Evolutionary conservation across 2,113 vertebrate species (phyloP).

Genomic region (Sebastes schlegelii): DNA sequence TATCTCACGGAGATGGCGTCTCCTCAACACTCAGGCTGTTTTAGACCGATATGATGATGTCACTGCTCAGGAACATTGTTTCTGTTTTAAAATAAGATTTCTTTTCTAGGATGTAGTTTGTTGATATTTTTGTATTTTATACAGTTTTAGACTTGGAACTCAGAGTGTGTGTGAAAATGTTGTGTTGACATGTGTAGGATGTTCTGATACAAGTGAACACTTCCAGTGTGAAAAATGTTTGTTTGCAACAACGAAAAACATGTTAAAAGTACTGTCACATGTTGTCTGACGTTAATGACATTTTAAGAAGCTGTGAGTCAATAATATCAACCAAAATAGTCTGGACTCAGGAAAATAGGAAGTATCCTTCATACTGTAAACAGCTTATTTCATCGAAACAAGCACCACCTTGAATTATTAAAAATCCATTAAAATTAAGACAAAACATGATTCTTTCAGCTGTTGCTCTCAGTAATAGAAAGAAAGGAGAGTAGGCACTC

Average conservation of each 20-base stretch:
- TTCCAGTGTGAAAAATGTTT: slow-evolving; percentile 16
- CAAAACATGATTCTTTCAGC: not conserved
- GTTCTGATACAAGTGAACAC: slow-evolving; percentile 29
- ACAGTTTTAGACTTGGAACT: slow-evolving; percentile 1
- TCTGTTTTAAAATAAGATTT: slow-evolving; percentile 11
- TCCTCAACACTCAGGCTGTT: slow-evolving; percentile 70
- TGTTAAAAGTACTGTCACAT: not conserved
- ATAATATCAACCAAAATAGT: slow-evolving; percentile 7
- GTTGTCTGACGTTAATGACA: not conserved
- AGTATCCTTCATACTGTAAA: slow-evolving; percentile 48
- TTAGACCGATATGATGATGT: slow-evolving; percentile 79
- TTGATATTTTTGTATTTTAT: slow-evolving; percentile 25
- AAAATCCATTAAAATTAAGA: not conserved
- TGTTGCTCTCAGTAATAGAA: slow-evolving; percentile 1
- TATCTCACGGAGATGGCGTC: slow-evolving; percentile 77
- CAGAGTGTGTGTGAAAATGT: slow-evolving; percentile 15
- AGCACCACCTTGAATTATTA: not conserved
- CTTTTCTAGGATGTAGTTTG: not conserved
- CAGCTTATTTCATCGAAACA: not conserved
- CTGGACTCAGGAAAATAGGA: not conserved
- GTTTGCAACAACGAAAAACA: not conserved
- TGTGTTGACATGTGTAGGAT: not conserved
- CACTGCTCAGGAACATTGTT: slow-evolving; percentile 2
- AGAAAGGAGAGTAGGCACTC: not conserved
- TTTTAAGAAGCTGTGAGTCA: slow-evolving; percentile 14